Evolutionary conservation across 1,140 invertebrate genomes (phyloP), one percentile per base, ranked within the genome.

Genomic region (Euura lappo): DNA sequence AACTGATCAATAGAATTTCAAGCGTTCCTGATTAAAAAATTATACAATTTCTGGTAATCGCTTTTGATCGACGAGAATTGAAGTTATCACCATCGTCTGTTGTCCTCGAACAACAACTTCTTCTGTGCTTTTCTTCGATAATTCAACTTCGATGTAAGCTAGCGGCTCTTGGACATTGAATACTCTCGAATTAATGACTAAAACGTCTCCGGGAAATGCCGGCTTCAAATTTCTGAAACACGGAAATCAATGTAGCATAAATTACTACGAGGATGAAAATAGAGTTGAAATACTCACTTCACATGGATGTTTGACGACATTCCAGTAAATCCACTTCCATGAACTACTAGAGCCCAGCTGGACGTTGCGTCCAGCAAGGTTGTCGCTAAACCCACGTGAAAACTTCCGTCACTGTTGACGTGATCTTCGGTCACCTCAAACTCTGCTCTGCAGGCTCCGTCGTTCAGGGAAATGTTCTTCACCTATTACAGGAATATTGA

Each of bases 191-290:
- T 28, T 28, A 1, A 28, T 28, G 28, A 28, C 28, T 28, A 28
- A 28, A 28, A 91, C 89, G 74, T 97, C 94, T 4, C 95, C 96
- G 72, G 92, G 86, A 79, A 90, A 90, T 1, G 94, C 96, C 45
- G 92, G 89, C 80, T 92, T 93, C 75, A 96, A 74, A 77, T 92
- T 95, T 72, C 93, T 94, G 76, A 79, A 87, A 28, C 28, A 28
- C 1, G 28, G 28, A 28, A 86, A 74, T 71, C 73, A 71, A 28
- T 28, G 28, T 28, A 1, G 74, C 77, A 72, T 72, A 72, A 67
- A 71, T 67, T 73, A 60, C 10, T 60, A 6, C 3, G 13, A 68
- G 11, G 44, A 1, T 28, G 11, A 70, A 65, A 65, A 70, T 13
- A 71, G 68, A 67, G n/a, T 45, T 74, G 43, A 45, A 70, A 43